Evolutionary conservation across 2,113 vertebrate species (phyloP).

Genomic region (Physeter macrocephalus): DNA sequence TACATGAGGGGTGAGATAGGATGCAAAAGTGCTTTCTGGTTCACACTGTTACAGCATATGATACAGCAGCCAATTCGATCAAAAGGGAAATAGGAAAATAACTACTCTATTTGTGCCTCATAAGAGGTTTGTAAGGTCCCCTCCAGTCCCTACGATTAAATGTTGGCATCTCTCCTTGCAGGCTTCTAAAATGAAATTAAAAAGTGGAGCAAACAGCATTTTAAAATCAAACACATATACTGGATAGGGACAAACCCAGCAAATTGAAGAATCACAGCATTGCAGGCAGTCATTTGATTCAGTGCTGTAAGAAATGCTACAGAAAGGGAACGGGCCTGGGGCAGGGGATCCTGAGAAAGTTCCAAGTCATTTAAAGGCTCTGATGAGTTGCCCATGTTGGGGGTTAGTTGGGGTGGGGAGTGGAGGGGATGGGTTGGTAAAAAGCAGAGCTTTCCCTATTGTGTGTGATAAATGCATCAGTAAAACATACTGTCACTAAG

Average conservation of each 20-base stretch:
- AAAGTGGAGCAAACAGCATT: constrained; percentile 26
- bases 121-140: constrained; percentile 33
- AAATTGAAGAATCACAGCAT: neutral
- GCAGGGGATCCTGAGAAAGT: neutral
- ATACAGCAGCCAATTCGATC: constrained; percentile 23
- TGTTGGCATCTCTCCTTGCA: constrained; percentile 1
- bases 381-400: neutral
- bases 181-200: constrained; percentile 46
- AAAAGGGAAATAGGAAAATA: constrained; percentile 32
- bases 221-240: neutral
- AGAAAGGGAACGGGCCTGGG: neutral
- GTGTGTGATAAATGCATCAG: neutral
- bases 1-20: constrained; percentile 31
- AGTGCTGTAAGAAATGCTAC: neutral
- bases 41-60: neutral
- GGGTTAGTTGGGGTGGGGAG: neutral
- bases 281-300: neutral
- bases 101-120: constrained; percentile 30
- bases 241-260: neutral
- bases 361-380: neutral
- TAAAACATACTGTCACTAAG: neutral
- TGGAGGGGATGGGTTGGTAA: neutral
- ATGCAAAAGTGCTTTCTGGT: neutral
- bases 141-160: neutral
- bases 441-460: neutral